Conservation (phyloP, 2,888 invertebrate genomes). For the Automeris io region DNA sequence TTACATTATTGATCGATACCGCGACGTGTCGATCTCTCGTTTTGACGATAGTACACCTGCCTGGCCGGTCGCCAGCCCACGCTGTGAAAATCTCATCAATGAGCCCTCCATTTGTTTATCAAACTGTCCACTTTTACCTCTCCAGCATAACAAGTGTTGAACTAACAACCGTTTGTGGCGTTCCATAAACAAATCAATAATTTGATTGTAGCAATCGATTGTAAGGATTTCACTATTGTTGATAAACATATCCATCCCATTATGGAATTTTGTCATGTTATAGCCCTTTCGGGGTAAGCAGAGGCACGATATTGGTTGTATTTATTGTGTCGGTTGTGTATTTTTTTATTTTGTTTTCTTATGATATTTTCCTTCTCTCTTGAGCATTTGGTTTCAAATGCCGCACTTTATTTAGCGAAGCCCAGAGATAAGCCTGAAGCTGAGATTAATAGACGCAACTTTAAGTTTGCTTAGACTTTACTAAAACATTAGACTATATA, state of each 20-base stretch:
- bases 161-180: constrained; percentile 34
- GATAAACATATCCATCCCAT: background rate
- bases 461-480: too few species aligned
- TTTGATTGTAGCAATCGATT: background rate
- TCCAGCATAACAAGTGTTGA: constrained; percentile 28
- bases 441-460: too few species aligned
- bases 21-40: constrained; percentile 46
- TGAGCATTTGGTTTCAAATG: too few species aligned
- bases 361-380: too few species aligned
- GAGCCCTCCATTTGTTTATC: constrained; percentile 66
- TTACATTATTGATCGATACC: constrained; percentile 38
- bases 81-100: constrained; percentile 70
- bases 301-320: too few species aligned
- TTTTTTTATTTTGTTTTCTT: too few species aligned
- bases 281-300: too few species aligned
- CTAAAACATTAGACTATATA: too few species aligned
- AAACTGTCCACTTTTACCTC: constrained; percentile 70
- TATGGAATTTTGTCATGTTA: too few species aligned
- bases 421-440: too few species aligned
- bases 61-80: constrained; percentile 41
- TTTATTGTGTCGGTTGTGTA: too few species aligned
- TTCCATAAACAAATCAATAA: constrained; percentile 49
- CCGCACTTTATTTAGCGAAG: too few species aligned
- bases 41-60: constrained; percentile 57
- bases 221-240: background rate